Evolutionary conservation across 2,113 vertebrate genomes (phyloP).

Genomic region (Ophiodon elongatus): DNA sequence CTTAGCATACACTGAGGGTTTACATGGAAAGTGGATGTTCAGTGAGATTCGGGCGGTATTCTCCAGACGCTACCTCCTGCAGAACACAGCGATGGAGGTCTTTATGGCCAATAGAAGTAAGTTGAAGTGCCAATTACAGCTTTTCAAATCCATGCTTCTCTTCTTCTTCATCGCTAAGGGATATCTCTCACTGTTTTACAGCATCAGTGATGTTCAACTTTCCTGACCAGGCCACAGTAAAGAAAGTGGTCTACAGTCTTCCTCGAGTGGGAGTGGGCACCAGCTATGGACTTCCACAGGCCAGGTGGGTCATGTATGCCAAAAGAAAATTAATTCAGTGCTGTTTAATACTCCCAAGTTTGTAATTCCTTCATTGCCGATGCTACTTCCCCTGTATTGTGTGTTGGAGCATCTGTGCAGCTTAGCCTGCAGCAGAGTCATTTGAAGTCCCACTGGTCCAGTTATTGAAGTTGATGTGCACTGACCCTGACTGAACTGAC

Average conservation of each 20-base stretch:
- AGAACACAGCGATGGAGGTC: slow-evolving; percentile 96
- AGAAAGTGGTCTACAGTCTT: slow-evolving; percentile 96
- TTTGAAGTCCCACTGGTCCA: slow-evolving; percentile 70
- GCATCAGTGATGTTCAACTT: slow-evolving; percentile 99
- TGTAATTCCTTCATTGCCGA: neutral
- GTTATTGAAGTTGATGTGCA: slow-evolving; percentile 75
- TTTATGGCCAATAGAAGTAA: slow-evolving; percentile 99
- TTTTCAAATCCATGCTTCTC: slow-evolving; percentile 3
- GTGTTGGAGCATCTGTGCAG: slow-evolving; percentile 32
- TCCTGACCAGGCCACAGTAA: slow-evolving; percentile 97
- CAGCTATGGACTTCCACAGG: slow-evolving; percentile 98
- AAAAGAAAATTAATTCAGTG: neutral
- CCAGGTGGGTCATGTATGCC: slow-evolving; percentile 87
- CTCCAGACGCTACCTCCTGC: slow-evolving; percentile 94
- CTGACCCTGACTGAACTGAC: slow-evolving; percentile 80
- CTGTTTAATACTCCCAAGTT: neutral
- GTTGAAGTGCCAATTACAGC: slow-evolving; percentile 46
- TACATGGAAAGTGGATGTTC: slow-evolving; percentile 99
- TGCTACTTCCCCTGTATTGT: slow-evolving; percentile 21
- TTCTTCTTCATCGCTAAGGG: slow-evolving; percentile 7
- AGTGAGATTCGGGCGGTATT: slow-evolving; percentile 98
- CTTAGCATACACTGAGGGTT: slow-evolving; percentile 94
- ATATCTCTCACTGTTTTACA: slow-evolving; percentile 72
- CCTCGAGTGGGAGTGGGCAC: slow-evolving; percentile 98
- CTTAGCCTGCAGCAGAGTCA: slow-evolving; percentile 61